A percentile compares a stretch with the other conserved stretches of the same genome.
phyloP scores from a whole-genome alignment of 1,140 invertebrate species.

The Sminthurinus signatus region DNA sequence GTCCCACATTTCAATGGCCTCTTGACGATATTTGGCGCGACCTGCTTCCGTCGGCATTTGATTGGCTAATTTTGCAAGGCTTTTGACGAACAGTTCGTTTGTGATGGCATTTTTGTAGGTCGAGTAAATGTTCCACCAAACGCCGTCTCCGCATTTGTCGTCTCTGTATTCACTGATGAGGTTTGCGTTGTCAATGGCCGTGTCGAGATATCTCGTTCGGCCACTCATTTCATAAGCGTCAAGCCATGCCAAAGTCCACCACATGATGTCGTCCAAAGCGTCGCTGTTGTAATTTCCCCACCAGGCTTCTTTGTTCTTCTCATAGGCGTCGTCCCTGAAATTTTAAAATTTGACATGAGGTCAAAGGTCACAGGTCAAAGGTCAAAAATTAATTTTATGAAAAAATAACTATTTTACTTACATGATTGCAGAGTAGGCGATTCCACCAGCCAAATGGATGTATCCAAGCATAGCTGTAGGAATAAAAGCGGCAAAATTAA shows the following conservation, averaged over 20 bases:
- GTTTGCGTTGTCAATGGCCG: slow-evolving; percentile 30
- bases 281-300: too few relatives aligned
- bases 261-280: too few relatives aligned
- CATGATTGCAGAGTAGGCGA: not conserved
- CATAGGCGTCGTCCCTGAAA: slow-evolving; percentile 9
- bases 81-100: slow-evolving; percentile 33
- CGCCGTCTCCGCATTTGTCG: slow-evolving; percentile 32
- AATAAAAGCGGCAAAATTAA: slow-evolving; percentile 23
- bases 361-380: too few relatives aligned
- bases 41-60: slow-evolving; percentile 25
- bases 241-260: slow-evolving; percentile 5
- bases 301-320: too few relatives aligned
- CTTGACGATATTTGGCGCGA: slow-evolving; percentile 21
- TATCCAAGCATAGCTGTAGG: slow-evolving; percentile 23
- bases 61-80: slow-evolving; percentile 28
- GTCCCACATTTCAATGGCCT: slow-evolving; percentile 28
- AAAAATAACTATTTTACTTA: too few relatives aligned
- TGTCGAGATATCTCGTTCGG: slow-evolving; percentile 29
- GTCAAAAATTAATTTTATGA: too few relatives aligned
- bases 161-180: slow-evolving; percentile 18
- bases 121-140: slow-evolving; percentile 33
- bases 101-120: slow-evolving; percentile 39
- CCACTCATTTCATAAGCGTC: slow-evolving; percentile 35
- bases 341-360: slow-evolving; percentile 3
- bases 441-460: not conserved